Evolutionary conservation across 2,888 invertebrate species (phyloP).

Genomic region (Cheilosia grossa): DNA sequence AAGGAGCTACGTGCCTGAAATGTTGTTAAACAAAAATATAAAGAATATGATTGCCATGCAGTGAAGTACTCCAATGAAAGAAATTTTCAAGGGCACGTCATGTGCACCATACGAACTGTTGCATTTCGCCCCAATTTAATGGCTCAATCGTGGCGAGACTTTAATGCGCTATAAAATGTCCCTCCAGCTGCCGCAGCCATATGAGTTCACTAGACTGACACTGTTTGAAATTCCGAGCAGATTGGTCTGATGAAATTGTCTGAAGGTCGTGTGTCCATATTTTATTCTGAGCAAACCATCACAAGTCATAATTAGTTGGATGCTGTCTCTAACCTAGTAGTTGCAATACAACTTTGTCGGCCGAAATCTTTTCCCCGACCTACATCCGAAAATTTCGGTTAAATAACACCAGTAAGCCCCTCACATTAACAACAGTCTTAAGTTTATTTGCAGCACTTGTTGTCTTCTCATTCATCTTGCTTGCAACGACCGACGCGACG

Average conservation of each 20-base stretch:
- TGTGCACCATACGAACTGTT: not conserved
- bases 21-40: not conserved
- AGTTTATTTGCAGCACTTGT: constrained; percentile 5
- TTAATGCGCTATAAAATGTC: not conserved
- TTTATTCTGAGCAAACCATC: not conserved
- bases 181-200: constrained; percentile 1
- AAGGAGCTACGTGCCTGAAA: constrained; percentile 18
- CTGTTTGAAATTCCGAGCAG: not conserved
- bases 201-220: constrained; percentile 27
- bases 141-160: not conserved
- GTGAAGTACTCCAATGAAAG: constrained; percentile 8
- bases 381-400: constrained; percentile 17
- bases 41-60: constrained; percentile 27
- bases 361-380: constrained; percentile 25
- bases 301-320: constrained; percentile 34
- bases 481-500: not conserved
- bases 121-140: constrained; percentile 6
- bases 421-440: not conserved
- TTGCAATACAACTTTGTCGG: not conserved
- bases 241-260: constrained; percentile 18
- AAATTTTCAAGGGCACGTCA: constrained; percentile 21
- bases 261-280: constrained; percentile 41
- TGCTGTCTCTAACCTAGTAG: constrained; percentile 21
- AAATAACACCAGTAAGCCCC: constrained; percentile 40
- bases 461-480: not conserved